Evolutionary conservation across 2,113 vertebrate genomes (phyloP).

Genomic region (Illadopsis cleaveri): DNA sequence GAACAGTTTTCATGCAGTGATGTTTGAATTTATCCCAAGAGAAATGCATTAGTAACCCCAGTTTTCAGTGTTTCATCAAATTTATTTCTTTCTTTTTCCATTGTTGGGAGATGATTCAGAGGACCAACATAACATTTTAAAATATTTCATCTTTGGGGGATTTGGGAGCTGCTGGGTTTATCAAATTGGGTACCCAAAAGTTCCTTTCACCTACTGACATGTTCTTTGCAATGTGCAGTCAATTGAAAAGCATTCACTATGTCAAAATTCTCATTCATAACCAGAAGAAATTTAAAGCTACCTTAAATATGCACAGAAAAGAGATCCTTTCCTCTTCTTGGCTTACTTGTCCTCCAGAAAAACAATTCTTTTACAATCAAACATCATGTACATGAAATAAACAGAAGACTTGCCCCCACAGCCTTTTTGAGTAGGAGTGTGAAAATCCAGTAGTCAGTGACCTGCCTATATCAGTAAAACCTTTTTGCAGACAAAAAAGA

Average conservation of each 20-base stretch:
- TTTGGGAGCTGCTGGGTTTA: neutral
- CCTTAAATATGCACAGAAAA: neutral
- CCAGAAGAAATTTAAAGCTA: neutral
- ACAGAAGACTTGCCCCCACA: neutral
- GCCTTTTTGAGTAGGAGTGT: neutral
- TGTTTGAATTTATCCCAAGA: neutral
- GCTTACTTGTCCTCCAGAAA: neutral
- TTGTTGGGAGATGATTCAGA: neutral
- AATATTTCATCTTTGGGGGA: neutral
- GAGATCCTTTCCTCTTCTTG: neutral
- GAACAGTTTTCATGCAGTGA: neutral
- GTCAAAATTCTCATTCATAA: neutral
- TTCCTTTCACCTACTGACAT: neutral
- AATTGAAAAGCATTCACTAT: neutral
- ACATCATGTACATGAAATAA: neutral
- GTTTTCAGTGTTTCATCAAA: rapidly evolving
- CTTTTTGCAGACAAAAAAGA: neutral
- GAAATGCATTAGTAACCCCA: neutral
- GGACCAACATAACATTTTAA: neutral
- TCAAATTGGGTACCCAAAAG: neutral
- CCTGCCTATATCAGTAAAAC: neutral
- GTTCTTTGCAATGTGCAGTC: neutral
- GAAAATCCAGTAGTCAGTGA: neutral
- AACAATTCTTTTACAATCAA: neutral
- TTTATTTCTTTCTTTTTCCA: neutral